These are phyloP conservation scores for Temnothorax longispinosus DNA, from an alignment of 1,140 invertebrate genomes.

Conservation along the genomic window DNA sequence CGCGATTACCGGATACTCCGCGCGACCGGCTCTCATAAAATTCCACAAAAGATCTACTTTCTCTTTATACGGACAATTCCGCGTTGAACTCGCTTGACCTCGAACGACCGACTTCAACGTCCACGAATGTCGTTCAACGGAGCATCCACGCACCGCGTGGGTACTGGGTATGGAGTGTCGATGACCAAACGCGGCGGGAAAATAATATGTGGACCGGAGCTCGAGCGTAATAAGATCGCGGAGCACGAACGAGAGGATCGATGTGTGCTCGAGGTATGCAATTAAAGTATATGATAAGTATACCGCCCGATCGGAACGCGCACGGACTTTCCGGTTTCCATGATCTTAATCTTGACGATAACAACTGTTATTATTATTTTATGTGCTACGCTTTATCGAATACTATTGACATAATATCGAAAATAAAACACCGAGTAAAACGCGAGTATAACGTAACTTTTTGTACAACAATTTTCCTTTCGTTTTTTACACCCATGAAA, in stretches of 20 bases:
- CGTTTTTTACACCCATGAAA: neutral
- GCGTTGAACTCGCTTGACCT: conserved; percentile 78
- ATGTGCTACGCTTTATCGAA: neutral
- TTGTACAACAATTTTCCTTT: neutral
- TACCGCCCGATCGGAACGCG: conserved; percentile 11
- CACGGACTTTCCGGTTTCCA: neutral
- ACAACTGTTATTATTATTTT: conserved; percentile 24
- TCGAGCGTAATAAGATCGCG: neutral
- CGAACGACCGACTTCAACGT: conserved; percentile 79
- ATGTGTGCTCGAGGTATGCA: neutral
- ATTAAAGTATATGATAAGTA: neutral
- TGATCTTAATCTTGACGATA: conserved; percentile 5
- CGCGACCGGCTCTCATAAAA: conserved; percentile 53
- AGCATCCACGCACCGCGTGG: conserved; percentile 56
- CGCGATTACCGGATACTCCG: conserved; percentile 22
- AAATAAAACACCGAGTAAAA: neutral
- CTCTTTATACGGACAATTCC: conserved; percentile 75
- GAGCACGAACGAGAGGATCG: conserved; percentile 2
- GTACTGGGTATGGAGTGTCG: conserved; percentile 1
- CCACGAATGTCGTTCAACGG: conserved; percentile 79
- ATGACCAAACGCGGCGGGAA: conserved; percentile 35
- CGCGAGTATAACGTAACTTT: neutral
- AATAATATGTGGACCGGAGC: conserved; percentile 40
- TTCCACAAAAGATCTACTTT: conserved; percentile 72
- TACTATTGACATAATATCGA: neutral